Evolutionary conservation across 2,888 invertebrate genomes (phyloP).

Genomic region (Dynastes tityus): DNA sequence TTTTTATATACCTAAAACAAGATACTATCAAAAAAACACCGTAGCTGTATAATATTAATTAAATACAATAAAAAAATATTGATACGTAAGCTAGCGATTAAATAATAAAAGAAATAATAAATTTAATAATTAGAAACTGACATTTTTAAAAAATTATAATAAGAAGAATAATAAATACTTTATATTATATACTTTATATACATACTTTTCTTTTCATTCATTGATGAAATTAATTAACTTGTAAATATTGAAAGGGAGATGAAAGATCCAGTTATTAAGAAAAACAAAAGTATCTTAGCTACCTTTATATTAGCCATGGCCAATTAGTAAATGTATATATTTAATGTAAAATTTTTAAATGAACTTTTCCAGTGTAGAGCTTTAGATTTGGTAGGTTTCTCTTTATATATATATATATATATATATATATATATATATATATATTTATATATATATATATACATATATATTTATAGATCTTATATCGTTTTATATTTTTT

Average conservation of each 20-base stretch:
- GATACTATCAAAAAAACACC: slow-evolving; percentile 26
- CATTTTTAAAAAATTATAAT: slow-evolving; percentile 5
- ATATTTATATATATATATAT: too few species aligned
- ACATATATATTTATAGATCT: background rate
- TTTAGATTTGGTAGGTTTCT: slow-evolving; percentile 22
- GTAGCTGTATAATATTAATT: slow-evolving; percentile 43
- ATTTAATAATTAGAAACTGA: background rate
- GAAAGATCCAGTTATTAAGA: background rate
- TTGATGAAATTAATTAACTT: background rate
- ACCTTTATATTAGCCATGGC: slow-evolving; percentile 23
- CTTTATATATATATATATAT: background rate
- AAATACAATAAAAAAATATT: slow-evolving; percentile 12
- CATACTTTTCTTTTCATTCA: background rate
- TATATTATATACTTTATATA: slow-evolving; percentile 20
- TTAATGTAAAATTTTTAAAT: slow-evolving; percentile 25
- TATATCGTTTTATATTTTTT: background rate
- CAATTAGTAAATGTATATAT: slow-evolving; percentile 26
- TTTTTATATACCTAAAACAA: slow-evolving; percentile 51
- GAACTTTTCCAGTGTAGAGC: slow-evolving; percentile 38
- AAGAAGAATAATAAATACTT: background rate
- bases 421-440: too few species aligned
- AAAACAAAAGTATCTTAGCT: slow-evolving; percentile 8
- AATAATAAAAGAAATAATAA: slow-evolving; percentile 9
- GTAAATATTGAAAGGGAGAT: slow-evolving; percentile 4
- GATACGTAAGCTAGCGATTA: slow-evolving; percentile 19